phyloP scores from a whole-genome alignment of 1,140 invertebrate genomes.

The Calephelis nemesis region DNA sequence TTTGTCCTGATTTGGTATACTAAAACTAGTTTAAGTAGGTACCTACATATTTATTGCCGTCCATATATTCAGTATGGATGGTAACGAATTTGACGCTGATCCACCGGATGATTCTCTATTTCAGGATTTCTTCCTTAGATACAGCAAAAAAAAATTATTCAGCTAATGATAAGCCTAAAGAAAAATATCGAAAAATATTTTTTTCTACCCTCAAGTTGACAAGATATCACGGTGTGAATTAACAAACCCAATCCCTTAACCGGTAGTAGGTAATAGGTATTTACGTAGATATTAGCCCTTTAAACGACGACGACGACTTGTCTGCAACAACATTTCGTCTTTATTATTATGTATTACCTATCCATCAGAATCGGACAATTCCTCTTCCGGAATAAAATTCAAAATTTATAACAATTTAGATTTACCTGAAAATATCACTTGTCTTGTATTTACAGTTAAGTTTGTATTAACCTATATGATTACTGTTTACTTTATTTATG shows the following conservation, averaged over 20 bases:
- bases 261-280: too few relatives aligned
- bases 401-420: background rate
- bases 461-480: too few relatives aligned
- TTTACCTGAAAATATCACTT: too few relatives aligned
- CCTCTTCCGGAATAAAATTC: background rate
- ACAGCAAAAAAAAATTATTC: background rate
- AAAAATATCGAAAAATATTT: constrained; percentile 5
- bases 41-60: too few relatives aligned
- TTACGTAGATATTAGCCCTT: background rate
- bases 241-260: background rate
- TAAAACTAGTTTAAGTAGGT: too few relatives aligned
- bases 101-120: background rate
- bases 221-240: background rate
- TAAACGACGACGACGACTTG: background rate
- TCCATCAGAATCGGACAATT: background rate
- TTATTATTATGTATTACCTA: too few relatives aligned
- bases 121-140: background rate
- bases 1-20: too few relatives aligned
- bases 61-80: background rate
- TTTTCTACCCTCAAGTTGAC: background rate
- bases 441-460: too few relatives aligned
- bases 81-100: background rate
- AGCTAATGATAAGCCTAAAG: background rate
- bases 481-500: too few relatives aligned
- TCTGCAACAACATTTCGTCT: background rate